Evolutionary conservation across 2,113 vertebrate genomes (phyloP).

Genomic region (Ochotona princeps): DNA sequence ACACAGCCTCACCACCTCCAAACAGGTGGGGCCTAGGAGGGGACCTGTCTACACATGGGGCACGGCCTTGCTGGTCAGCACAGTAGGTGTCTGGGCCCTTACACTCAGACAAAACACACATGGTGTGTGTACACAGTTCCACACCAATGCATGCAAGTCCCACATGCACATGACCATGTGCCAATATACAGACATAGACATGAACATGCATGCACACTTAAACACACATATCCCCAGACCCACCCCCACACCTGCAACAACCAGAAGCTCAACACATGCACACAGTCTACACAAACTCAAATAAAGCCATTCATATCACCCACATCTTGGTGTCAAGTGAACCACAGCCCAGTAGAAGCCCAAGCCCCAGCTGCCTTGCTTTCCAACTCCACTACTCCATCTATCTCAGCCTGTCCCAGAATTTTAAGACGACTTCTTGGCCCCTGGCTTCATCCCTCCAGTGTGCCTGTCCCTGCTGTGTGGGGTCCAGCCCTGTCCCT

Average conservation of each 20-base stretch:
- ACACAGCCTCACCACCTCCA: neutral
- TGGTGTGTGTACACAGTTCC: neutral
- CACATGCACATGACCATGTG: neutral
- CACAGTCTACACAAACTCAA: neutral
- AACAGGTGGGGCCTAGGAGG: neutral
- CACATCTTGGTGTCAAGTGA: conserved; percentile 19
- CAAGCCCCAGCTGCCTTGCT: neutral
- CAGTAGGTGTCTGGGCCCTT: neutral
- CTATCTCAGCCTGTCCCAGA: neutral
- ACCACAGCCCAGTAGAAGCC: neutral
- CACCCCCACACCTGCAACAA: neutral
- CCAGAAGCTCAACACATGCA: neutral
- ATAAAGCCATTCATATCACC: conserved; percentile 34
- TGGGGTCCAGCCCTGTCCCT: neutral
- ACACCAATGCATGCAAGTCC: neutral
- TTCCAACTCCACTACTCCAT: conserved; percentile 11
- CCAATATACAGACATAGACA: neutral
- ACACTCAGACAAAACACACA: neutral
- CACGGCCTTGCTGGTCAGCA: neutral
- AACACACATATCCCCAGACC: neutral
- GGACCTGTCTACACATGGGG: neutral
- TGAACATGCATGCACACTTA: neutral
- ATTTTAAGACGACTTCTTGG: neutral
- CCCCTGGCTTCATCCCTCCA: neutral
- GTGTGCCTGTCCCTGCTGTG: neutral